These are phyloP conservation scores for Tigriopus californicus DNA, from an alignment of 2,888 invertebrate genomes.

Conservation along the genomic window DNA sequence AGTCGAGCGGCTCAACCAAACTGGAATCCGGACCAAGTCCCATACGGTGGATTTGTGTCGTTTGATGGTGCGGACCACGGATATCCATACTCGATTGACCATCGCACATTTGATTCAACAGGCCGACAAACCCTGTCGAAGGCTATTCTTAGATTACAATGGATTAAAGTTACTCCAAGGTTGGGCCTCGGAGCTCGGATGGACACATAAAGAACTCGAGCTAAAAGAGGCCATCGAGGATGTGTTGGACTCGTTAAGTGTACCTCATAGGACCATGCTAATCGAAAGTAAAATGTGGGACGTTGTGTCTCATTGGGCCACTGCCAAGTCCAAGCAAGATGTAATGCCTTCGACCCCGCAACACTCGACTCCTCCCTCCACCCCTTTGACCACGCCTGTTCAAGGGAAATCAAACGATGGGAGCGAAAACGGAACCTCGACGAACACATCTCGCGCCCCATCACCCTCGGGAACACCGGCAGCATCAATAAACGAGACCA, in stretches of 20 bases:
- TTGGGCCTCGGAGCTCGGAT: slow-evolving; percentile 57
- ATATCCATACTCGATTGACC: slow-evolving; percentile 44
- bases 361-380: no score
- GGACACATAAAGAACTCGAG: slow-evolving; percentile 19
- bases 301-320: slow-evolving; percentile 65
- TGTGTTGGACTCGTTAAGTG: slow-evolving; percentile 64
- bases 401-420: no score
- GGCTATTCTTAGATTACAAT: slow-evolving; percentile 75
- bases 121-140: slow-evolving; percentile 53
- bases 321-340: neutral
- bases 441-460: no score
- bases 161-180: slow-evolving; percentile 74
- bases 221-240: slow-evolving; percentile 33
- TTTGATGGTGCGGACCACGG: slow-evolving; percentile 78
- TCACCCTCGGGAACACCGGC: no score
- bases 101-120: slow-evolving; percentile 56
- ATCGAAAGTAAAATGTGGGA: slow-evolving; percentile 74
- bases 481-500: no score
- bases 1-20: slow-evolving; percentile 52
- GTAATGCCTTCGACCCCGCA: no score
- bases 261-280: slow-evolving; percentile 78
- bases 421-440: no score
- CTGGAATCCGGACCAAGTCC: slow-evolving; percentile 66
- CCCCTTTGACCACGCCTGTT: no score
- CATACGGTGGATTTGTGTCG: slow-evolving; percentile 76